A percentile compares a stretch with the other conserved stretches of the same genome.
Evolutionary conservation across 2,113 vertebrate genomes (phyloP).

Genomic region (Tupaia chinensis): DNA sequence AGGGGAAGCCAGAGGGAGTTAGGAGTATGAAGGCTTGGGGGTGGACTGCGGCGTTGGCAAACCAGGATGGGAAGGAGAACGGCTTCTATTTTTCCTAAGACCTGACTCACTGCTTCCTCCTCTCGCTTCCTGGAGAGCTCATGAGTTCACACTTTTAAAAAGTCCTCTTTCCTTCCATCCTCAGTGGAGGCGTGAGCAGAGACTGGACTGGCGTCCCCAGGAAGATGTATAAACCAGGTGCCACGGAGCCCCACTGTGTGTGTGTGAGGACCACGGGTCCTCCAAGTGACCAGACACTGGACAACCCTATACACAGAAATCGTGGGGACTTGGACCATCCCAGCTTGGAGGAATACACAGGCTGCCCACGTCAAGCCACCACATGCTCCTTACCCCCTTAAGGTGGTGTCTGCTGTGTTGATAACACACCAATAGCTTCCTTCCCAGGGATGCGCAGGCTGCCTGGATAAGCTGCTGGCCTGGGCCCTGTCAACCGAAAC

Average conservation of each 20-base stretch:
- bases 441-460: background rate
- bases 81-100: background rate
- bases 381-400: conserved; percentile 85
- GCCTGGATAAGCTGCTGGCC: background rate
- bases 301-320: conserved; percentile 67
- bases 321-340: conserved; percentile 88
- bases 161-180: conserved; percentile 28
- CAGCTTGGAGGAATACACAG: conserved; percentile 88
- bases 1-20: background rate
- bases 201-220: conserved; percentile 94
- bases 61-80: background rate
- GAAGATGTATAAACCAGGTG: conserved; percentile 89
- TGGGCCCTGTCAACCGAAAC: background rate
- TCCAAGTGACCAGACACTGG: conserved; percentile 34
- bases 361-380: conserved; percentile 87
- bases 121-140: background rate
- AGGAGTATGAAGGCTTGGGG: background rate
- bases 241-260: conserved; percentile 88
- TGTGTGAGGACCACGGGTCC: conserved; percentile 87
- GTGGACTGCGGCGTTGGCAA: background rate
- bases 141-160: background rate
- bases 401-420: background rate
- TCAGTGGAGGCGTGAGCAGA: conserved; percentile 93
- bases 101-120: background rate
- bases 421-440: background rate